phyloP scores from a whole-genome alignment of 2,113 vertebrate species.

The Campylomormyrus numenius region DNA sequence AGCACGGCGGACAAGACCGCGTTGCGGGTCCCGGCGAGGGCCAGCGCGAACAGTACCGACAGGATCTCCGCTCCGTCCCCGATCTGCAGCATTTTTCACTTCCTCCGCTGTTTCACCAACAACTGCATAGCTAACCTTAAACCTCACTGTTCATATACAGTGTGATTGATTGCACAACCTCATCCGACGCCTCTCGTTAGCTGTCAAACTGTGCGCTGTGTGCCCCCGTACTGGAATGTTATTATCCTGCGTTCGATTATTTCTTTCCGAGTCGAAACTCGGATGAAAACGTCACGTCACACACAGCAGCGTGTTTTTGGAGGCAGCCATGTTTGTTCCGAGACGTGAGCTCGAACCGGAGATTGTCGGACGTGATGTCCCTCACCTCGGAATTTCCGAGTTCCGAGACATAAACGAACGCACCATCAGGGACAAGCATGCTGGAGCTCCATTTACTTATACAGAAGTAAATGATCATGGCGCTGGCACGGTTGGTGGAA shows the following conservation, averaged over 20 bases:
- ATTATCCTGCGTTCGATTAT: too few species aligned
- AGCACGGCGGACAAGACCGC: constrained; percentile 60
- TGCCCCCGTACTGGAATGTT: neutral
- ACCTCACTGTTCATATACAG: neutral
- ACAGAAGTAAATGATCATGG: neutral
- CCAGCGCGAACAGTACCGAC: constrained; percentile 59
- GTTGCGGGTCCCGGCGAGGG: constrained; percentile 68
- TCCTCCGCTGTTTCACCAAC: too few species aligned
- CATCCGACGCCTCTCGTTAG: neutral
- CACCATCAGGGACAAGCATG: neutral
- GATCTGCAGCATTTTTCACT: constrained; percentile 55
- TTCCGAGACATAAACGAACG: too few species aligned
- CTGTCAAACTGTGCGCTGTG: neutral
- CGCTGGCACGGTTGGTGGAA: neutral
- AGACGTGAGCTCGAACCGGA: too few species aligned
- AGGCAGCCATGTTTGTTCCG: too few species aligned
- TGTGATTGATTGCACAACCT: neutral
- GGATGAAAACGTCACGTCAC: too few species aligned
- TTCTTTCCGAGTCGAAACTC: too few species aligned
- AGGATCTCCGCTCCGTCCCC: constrained; percentile 61
- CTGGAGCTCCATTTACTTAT: neutral
- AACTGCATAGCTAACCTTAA: neutral
- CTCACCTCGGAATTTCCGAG: too few species aligned
- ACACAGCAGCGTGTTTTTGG: too few species aligned
- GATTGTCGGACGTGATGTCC: too few species aligned